Conservation (phyloP, 2,113 vertebrate species). For the Forbesichthys agassizii region DNA sequence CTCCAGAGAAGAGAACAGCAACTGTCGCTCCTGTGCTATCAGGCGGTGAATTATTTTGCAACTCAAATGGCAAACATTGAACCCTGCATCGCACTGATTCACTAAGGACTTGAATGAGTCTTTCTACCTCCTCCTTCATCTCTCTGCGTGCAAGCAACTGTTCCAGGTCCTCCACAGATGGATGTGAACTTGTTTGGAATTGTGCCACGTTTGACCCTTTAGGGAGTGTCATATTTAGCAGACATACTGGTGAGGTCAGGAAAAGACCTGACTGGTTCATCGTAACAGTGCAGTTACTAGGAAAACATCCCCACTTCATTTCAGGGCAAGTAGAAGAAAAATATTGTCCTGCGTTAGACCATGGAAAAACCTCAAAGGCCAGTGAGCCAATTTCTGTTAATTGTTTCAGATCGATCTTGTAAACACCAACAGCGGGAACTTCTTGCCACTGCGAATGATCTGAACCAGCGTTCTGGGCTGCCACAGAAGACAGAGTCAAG, state of each 20-base stretch:
- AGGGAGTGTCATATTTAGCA: constrained; percentile 78
- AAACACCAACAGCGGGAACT: constrained; percentile 88
- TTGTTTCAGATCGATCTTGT: constrained; percentile 82
- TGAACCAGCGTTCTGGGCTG: constrained; percentile 29
- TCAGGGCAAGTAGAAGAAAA: constrained; percentile 18
- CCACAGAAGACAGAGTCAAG: constrained; percentile 84
- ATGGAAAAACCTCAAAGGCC: constrained; percentile 81
- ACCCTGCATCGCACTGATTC: constrained; percentile 82
- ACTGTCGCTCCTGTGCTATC: constrained; percentile 63
- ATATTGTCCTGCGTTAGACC: constrained; percentile 65
- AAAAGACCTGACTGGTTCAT: constrained; percentile 66
- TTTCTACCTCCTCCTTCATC: constrained; percentile 60
- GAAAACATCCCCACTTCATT: constrained; percentile 59
- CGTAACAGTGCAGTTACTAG: constrained; percentile 54
- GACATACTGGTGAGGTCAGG: constrained; percentile 75
- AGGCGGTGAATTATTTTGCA: neutral
- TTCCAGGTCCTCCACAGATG: constrained; percentile 68
- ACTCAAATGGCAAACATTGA: constrained; percentile 65
- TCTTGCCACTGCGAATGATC: constrained; percentile 78
- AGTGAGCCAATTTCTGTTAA: constrained; percentile 54
- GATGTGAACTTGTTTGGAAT: neutral
- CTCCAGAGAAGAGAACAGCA: constrained; percentile 93
- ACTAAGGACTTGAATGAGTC: constrained; percentile 80
- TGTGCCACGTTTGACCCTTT: constrained; percentile 13
- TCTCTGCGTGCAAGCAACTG: constrained; percentile 66